Conservation (phyloP, 2,888 invertebrate genomes). For the Coenonympha glycerion region DNA sequence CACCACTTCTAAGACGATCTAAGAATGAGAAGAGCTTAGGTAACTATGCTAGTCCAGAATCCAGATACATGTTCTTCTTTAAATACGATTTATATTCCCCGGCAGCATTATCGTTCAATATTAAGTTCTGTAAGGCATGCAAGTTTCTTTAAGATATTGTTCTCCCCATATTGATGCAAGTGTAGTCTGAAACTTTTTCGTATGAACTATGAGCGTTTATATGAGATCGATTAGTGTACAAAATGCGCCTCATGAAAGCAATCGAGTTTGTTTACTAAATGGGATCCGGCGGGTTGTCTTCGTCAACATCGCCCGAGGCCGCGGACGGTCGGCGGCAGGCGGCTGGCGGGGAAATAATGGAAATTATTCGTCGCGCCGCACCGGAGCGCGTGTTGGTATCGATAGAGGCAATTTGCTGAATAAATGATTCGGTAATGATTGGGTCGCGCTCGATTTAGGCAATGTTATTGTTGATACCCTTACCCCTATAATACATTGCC, state of each 20-base stretch:
- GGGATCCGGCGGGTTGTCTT: slow-evolving; percentile 34
- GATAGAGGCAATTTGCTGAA: slow-evolving; percentile 60
- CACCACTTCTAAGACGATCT: too few relatives aligned
- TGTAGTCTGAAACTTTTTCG: not conserved
- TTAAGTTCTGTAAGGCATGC: too few relatives aligned
- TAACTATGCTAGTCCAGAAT: too few relatives aligned
- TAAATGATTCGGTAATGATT: slow-evolving; percentile 47
- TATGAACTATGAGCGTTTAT: not conserved
- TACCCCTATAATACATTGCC: too few relatives aligned
- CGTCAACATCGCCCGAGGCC: slow-evolving; percentile 41
- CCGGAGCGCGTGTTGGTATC: slow-evolving; percentile 49
- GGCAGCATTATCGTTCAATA: too few relatives aligned
- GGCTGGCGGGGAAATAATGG: slow-evolving; percentile 48
- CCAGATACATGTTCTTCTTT: too few relatives aligned
- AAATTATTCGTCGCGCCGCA: slow-evolving; percentile 50
- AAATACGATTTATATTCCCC: too few relatives aligned
- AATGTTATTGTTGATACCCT: not conserved
- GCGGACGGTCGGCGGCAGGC: slow-evolving; percentile 32
- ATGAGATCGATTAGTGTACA: not conserved
- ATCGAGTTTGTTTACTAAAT: slow-evolving; percentile 16
- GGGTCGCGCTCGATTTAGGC: slow-evolving; percentile 26
- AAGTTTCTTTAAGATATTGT: too few relatives aligned
- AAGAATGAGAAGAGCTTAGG: too few relatives aligned
- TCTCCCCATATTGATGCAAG: too few relatives aligned
- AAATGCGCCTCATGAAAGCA: slow-evolving; percentile 3